A percentile compares a stretch with the other conserved stretches of the same genome.
phyloP scores from a whole-genome alignment of 53 echinoderm and acorn worm species.

The Pentamera pediparva region DNA sequence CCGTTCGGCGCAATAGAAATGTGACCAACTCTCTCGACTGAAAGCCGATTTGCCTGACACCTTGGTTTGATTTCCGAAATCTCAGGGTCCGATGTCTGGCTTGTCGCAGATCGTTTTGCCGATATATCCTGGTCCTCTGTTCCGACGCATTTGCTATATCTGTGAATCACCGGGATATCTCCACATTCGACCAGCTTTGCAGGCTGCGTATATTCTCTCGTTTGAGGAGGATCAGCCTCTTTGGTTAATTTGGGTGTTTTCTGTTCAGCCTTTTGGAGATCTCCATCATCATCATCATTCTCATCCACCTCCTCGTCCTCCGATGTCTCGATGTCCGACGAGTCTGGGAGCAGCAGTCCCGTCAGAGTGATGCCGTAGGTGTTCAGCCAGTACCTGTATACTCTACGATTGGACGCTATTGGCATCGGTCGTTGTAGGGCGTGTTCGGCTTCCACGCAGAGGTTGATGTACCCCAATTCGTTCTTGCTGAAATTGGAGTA shows the following conservation, averaged over 20 bases:
- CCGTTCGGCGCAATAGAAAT: background rate
- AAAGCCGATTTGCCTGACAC: background rate
- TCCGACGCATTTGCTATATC: too few species aligned
- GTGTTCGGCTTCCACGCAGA: slow-evolving; percentile 1
- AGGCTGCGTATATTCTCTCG: background rate
- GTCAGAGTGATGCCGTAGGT: slow-evolving; percentile 13
- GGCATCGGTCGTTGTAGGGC: slow-evolving; percentile 3
- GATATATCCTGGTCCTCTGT: too few species aligned
- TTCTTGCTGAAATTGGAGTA: background rate
- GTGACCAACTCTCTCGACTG: background rate
- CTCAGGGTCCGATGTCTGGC: background rate
- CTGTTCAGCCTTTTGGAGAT: too few species aligned
- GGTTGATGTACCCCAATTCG: slow-evolving; percentile 3
- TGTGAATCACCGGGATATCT: too few species aligned
- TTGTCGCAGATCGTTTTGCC: too few species aligned
- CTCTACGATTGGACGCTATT: background rate
- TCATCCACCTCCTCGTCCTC: background rate
- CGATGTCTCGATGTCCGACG: slow-evolving; percentile 12
- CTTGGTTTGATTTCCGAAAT: background rate
- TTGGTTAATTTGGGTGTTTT: background rate
- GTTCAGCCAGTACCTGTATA: slow-evolving; percentile 15
- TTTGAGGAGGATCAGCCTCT: background rate
- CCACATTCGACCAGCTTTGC: too few species aligned
- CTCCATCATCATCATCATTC: too few species aligned
- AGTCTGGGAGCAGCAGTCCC: slow-evolving; percentile 3